These are phyloP conservation scores for Platysteira castanea DNA, from an alignment of 2,113 vertebrate species.

Conservation along the genomic window DNA sequence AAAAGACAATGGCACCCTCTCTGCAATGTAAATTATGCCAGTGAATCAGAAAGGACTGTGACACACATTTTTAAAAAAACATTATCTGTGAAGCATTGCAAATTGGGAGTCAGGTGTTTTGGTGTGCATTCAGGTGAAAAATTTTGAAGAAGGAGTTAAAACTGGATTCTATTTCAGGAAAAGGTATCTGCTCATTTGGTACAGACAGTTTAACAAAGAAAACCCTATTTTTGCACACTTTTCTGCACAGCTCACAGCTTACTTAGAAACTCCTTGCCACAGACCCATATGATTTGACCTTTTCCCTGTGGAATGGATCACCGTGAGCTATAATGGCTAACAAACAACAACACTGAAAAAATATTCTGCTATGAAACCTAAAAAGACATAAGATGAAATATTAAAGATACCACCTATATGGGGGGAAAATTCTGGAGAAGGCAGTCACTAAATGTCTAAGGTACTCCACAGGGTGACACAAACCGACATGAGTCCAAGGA, in stretches of 20 bases:
- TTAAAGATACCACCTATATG: neutral
- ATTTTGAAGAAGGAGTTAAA: neutral
- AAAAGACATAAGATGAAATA: neutral
- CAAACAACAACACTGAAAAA: neutral
- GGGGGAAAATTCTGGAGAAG: neutral
- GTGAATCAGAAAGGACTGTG: conserved; percentile 17
- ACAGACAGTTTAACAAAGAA: neutral
- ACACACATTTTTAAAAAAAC: conserved; percentile 4
- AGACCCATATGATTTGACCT: neutral
- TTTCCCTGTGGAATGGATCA: neutral
- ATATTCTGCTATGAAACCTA: neutral
- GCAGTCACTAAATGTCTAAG: neutral
- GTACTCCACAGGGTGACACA: neutral
- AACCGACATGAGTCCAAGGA: neutral
- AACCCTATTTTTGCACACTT: neutral
- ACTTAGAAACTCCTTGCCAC: neutral
- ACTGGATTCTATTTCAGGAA: neutral
- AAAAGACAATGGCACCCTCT: neutral
- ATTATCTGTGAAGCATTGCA: neutral
- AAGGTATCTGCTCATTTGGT: neutral
- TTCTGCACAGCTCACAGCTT: neutral
- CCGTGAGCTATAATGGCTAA: accelerated
- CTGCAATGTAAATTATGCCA: neutral
- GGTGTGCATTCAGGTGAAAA: neutral
- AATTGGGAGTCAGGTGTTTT: neutral